Evolutionary conservation across 1,140 invertebrate species (phyloP), one percentile per base, ranked within the genome.

Genomic region (Tyrophagus putrescentiae): DNA sequence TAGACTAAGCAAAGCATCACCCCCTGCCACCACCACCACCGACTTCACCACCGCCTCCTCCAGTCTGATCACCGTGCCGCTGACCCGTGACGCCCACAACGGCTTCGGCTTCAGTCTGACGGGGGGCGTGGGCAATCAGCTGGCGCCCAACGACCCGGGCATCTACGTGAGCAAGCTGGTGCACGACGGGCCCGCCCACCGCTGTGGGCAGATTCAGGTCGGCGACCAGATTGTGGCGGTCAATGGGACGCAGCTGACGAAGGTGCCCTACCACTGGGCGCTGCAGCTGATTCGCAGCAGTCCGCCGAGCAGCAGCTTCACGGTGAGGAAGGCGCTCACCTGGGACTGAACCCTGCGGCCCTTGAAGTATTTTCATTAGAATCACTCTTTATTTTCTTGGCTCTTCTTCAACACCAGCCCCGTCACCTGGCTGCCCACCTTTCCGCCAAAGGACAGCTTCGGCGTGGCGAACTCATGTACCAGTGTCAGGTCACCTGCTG

Each of bases 121-220:
- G 52, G 94, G 93, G 42, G 94, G 94, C 54, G 84, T 94, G 62
- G 90, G 90, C 54, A 97, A 96, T 77, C 88, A 95, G 73, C 90
- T 94, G 74, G 92, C 93, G 73, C 87, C 90, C 34, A 91, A 91
- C 58, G 92, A 98, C 76, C 92, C 95, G 79, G 90, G 93, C 44
- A 98, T 98, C 68, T 97, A 96, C 75, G 88, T 98, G 64, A 98
- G 94, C 28, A 97, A 98, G 76, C 86, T 98, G 57, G 92, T 95
- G 81, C 87, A 95, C 56, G 90, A 91, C 33, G 94, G 94, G 28
- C 91, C 93, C 3, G 92, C 94, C 13, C 84, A 88, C 71, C 78
- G 85, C 59, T 92, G 98, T 73, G 92, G 93, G 13, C 77, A 90
- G 42, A 78, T 98, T 50, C 76, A 67, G 53, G 89, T 90, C 50